phyloP scores from a whole-genome alignment of 2,888 invertebrate genomes.

The Synergus umbraculus region DNA sequence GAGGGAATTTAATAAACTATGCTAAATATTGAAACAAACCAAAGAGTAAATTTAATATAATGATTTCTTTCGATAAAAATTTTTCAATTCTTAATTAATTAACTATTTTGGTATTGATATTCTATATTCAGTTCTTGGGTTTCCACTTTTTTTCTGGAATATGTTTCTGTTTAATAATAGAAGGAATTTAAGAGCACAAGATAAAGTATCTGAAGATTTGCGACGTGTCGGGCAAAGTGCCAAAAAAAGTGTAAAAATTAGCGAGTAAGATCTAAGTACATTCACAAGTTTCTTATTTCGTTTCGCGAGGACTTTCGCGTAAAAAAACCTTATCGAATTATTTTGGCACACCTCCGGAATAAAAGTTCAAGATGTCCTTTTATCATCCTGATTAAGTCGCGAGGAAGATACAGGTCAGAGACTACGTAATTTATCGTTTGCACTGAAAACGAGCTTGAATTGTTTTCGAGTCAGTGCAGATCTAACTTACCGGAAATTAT shows the following conservation, averaged over 20 bases:
- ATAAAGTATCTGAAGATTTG: neutral
- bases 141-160: neutral
- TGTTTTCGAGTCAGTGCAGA: conserved; percentile 6
- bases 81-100: too few relatives aligned
- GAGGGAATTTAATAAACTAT: neutral
- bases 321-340: neutral
- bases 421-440: neutral
- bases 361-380: conserved; percentile 10
- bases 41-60: neutral
- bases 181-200: neutral
- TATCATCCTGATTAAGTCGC: conserved; percentile 20
- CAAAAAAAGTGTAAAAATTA: conserved; percentile 18
- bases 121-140: neutral
- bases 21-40: neutral
- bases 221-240: neutral
- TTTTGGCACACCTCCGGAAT: conserved; percentile 15
- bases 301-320: neutral
- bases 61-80: too few relatives aligned
- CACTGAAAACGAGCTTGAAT: conserved; percentile 1
- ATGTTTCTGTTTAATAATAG: neutral
- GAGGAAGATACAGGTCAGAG: conserved; percentile 13
- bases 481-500: conserved; percentile 6
- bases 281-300: conserved; percentile 8
- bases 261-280: neutral
- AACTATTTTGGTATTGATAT: too few relatives aligned